Evolutionary conservation across 2,888 invertebrate genomes (phyloP).

Genomic region (Metopia argyrocephala): DNA sequence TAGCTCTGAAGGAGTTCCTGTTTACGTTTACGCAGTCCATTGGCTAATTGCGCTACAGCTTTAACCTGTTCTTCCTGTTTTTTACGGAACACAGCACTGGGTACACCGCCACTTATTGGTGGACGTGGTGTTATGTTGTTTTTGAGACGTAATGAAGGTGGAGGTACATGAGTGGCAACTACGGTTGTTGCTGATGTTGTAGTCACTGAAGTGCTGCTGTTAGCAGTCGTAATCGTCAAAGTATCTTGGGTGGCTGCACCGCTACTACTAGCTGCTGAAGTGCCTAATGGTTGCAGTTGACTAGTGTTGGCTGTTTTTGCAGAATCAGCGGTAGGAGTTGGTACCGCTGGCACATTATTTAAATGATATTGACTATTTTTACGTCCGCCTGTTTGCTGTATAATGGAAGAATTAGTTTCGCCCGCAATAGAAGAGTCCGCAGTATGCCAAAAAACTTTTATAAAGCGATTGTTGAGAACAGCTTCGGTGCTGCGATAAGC

Average conservation of each 20-base stretch:
- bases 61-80: constrained; percentile 87
- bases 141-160: constrained; percentile 76
- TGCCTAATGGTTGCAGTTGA: constrained; percentile 60
- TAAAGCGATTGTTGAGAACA: constrained; percentile 98
- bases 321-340: constrained; percentile 75
- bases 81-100: constrained; percentile 84
- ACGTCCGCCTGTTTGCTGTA: constrained; percentile 66
- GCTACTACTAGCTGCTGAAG: constrained; percentile 43
- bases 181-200: constrained; percentile 68
- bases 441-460: constrained; percentile 97
- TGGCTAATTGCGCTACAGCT: constrained; percentile 86
- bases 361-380: constrained; percentile 77
- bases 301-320: constrained; percentile 71
- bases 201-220: constrained; percentile 57
- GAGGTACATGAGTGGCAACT: constrained; percentile 67
- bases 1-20: constrained; percentile 93
- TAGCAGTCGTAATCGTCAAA: constrained; percentile 58
- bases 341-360: constrained; percentile 77
- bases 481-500: constrained; percentile 98
- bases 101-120: constrained; percentile 80
- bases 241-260: constrained; percentile 45
- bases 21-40: constrained; percentile 90
- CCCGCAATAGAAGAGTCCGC: constrained; percentile 66
- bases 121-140: constrained; percentile 78
- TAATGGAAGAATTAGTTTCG: constrained; percentile 66